phyloP scores from a whole-genome alignment of 2,888 invertebrate genomes.

The Cristatella mucedo region DNA sequence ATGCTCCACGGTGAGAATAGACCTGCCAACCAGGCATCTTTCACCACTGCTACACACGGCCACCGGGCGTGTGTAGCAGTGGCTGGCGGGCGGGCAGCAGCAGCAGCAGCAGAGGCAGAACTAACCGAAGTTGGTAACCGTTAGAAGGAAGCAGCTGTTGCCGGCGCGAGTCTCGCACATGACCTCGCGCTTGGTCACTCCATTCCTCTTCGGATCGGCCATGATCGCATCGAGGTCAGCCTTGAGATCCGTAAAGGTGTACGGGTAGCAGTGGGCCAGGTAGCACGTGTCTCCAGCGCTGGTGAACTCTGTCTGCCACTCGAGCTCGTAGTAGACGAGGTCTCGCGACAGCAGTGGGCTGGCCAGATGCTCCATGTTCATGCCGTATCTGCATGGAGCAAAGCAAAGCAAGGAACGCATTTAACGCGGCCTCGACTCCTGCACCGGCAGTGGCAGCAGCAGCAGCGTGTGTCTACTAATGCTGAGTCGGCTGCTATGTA shows the following conservation, averaged over 20 bases:
- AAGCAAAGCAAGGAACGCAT: too few species aligned
- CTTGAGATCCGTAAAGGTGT: slow-evolving; percentile 36
- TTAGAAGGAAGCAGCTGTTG: slow-evolving; percentile 35
- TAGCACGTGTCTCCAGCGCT: slow-evolving; percentile 29
- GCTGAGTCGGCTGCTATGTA: too few species aligned
- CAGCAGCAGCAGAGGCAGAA: too few species aligned
- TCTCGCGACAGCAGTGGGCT: slow-evolving; percentile 29
- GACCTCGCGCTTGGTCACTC: slow-evolving; percentile 25
- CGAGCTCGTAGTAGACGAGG: slow-evolving; percentile 28
- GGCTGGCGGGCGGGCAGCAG: too few species aligned
- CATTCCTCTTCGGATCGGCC: slow-evolving; percentile 19
- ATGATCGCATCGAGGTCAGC: slow-evolving; percentile 29
- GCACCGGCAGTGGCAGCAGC: too few species aligned
- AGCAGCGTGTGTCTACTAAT: too few species aligned
- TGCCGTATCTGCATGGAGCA: slow-evolving; percentile 28
- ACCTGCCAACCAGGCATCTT: too few species aligned
- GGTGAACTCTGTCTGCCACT: slow-evolving; percentile 37
- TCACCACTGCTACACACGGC: too few species aligned
- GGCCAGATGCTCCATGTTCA: slow-evolving; percentile 26
- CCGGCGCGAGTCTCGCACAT: slow-evolving; percentile 36
- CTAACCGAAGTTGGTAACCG: slow-evolving; percentile 34
- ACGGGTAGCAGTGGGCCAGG: slow-evolving; percentile 37
- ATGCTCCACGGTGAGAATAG: too few species aligned
- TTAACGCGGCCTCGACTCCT: too few species aligned
- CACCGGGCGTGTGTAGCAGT: too few species aligned